Evolutionary conservation across 2,888 invertebrate species (phyloP), one percentile per base, ranked within the genome.

Genomic region (Leptopilina drosophilae): DNA sequence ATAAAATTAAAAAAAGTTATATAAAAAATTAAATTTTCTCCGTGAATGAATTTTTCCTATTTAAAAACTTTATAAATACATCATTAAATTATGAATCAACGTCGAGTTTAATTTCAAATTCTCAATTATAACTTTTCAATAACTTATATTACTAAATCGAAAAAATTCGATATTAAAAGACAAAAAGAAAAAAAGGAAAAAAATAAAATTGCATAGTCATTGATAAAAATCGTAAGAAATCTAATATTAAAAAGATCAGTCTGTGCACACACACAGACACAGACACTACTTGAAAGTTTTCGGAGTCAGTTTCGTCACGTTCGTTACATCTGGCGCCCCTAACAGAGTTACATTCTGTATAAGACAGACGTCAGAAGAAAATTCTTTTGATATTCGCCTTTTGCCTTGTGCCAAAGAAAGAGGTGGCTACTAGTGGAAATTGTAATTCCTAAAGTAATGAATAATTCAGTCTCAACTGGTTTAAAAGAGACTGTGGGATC

Each of bases 321-420:
- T 73, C 40, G 53, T 73, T 56, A 56, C 73, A 73, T 73, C 73
- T 73, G 73, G 56, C 56, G 73, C n/a, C n/a, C n/a, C n/a, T 56
- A 73, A 56, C 73, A 49, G 46, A 42, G 49, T 67, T 67, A 67
- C 42, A 73, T 73, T 53, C 33, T 33, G 26, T 53, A 33, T 56
- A 40, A 73, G 73, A 33, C 73, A 56, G 73, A 73, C 33, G n/a
- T 56, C 33, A 42, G 33, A 33, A 73, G 26, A 73, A 56, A 73
- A 56, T 73, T 73, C 56, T 73, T 73, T 56, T 73, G 73, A 73
- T 73, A 73, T 56, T 53, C 26, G 53, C 20, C 33, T 46, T 20
- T 14, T 53, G 20, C 73, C 69, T 73, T 40, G 26, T 56, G 33
- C 15, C 53, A 73, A 73, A 73, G 73, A 73, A 12, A 73, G 46